phyloP scores from a whole-genome alignment of 2,797 vertebrate species.

The Clarias laeviceps region DNA sequence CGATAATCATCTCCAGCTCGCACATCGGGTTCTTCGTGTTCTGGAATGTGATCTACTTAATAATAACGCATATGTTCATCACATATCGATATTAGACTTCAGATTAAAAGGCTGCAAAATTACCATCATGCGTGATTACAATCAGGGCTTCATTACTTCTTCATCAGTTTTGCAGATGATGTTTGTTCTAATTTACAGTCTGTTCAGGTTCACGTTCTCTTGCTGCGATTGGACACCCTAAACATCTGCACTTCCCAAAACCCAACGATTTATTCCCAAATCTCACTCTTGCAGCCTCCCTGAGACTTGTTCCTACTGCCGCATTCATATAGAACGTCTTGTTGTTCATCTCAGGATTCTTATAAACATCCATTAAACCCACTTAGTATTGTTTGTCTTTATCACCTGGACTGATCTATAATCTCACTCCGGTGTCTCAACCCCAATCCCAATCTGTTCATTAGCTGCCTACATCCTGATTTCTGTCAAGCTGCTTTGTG shows the following conservation, averaged over 20 bases:
- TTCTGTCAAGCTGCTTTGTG: neutral
- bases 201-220: neutral
- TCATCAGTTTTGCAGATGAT: neutral
- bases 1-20: constrained; percentile 27
- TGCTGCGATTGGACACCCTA: neutral
- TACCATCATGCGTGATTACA: constrained; percentile 49
- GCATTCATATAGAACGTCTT: neutral
- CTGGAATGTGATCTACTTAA: constrained; percentile 27
- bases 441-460: neutral
- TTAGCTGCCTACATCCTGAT: neutral
- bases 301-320: neutral
- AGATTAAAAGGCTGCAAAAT: neutral
- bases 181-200: neutral
- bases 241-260: neutral
- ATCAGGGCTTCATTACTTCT: neutral
- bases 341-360: neutral
- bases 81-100: neutral
- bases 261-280: neutral
- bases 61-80: neutral
- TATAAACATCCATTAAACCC: neutral
- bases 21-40: constrained; percentile 1
- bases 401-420: neutral
- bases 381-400: neutral
- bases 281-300: neutral
- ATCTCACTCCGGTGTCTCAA: neutral